Evolutionary conservation across 2,888 invertebrate species (phyloP), one percentile per base, ranked within the genome.

Genomic region (Erpobdella octoculata): DNA sequence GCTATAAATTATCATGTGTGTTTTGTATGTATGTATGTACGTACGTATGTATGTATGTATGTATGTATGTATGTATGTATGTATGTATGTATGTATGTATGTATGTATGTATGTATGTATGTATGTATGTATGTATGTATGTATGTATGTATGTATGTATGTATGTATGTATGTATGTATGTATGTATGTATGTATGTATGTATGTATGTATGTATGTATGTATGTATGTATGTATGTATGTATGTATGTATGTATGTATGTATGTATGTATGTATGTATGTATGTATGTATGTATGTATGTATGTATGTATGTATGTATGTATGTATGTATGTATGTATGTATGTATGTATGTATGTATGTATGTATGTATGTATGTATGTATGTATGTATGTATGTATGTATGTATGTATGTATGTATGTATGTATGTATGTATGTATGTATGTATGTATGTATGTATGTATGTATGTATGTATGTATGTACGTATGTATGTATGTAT

Each of bases 81-180:
- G 9, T 28, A 41, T 41, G n/a, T n/a, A 41, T 41, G n/a, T n/a
- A 41, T 41, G n/a, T n/a, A 41, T 41, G n/a, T 15, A 41, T 41
- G 12, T n/a, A 41, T 41, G n/a, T n/a, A 41, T 41, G n/a, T n/a
- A 41, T 41, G n/a, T 18, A 62, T 37, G 37, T 8, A 66, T 37
- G 37, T 8, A 66, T 37, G 37, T 28, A 66, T 37, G 37, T 28
- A 66, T 37, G 37, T 28, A 66, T 66, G 37, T 28, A 66, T 66
- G 37, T 28, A 66, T 66, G 37, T n/a, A 66, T 66, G 37, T 28
- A 66, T 66, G 37, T 28, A 66, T 66, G 37, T 28, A 66, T 66
- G 31, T 18, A 61, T 61, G 28, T 31, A 61, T 25, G 28, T 31
- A 61, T 28, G 31, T 31, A 61, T 25, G n/a, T 41, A 41, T 41